phyloP scores from a whole-genome alignment of 2,888 invertebrate species.

The Cremastinae sp. region DNA sequence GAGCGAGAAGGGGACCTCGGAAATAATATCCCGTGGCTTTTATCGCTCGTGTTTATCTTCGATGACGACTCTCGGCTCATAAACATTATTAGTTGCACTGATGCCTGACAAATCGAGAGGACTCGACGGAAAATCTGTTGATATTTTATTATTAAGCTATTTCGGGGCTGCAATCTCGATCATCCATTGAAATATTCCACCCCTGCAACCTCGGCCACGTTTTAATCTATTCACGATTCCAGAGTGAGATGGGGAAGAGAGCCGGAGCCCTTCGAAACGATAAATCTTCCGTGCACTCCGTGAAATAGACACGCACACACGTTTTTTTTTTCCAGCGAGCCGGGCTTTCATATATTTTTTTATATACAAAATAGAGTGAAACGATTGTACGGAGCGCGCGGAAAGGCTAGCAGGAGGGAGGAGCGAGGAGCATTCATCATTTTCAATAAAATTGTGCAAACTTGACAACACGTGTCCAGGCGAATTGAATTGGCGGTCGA shows the following conservation, averaged over 20 bases:
- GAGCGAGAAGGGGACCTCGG: background rate
- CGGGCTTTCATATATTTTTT: background rate
- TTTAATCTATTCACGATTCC: conserved; percentile 52
- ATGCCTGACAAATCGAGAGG: conserved; percentile 22
- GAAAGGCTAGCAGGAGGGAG: conserved; percentile 3
- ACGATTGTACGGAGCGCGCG: conserved; percentile 1
- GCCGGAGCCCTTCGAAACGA: conserved; percentile 40
- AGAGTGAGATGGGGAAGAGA: background rate
- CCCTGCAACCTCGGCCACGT: conserved; percentile 4
- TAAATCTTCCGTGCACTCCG: conserved; percentile 46
- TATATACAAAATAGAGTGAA: background rate
- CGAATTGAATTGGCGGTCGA: conserved; percentile 56
- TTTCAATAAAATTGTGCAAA: conserved; percentile 59
- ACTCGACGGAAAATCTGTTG: conserved; percentile 12
- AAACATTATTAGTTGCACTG: conserved; percentile 11
- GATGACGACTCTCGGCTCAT: conserved; percentile 8
- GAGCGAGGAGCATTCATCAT: conserved; percentile 59
- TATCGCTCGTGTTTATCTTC: background rate
- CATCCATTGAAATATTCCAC: conserved; percentile 40
- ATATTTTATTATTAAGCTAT: background rate
- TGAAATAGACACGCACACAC: background rate
- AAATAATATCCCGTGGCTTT: background rate
- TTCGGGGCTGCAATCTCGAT: conserved; percentile 8
- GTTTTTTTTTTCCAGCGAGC: background rate
- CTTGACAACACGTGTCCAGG: conserved; percentile 59